phyloP scores from a whole-genome alignment of 2,888 invertebrate species.

The Tetanocera ferruginea region DNA sequence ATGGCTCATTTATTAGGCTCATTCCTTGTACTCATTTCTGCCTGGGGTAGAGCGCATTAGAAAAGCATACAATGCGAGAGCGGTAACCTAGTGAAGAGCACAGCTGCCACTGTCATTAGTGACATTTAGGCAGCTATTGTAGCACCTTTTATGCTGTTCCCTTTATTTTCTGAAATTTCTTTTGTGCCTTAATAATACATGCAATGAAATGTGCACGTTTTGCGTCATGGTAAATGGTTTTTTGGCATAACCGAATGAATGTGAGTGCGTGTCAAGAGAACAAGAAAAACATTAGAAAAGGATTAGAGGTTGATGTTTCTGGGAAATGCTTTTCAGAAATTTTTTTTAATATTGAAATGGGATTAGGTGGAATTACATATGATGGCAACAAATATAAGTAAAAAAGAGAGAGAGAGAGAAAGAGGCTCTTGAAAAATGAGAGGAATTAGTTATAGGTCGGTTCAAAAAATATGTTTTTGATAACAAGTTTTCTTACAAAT shows the following conservation, averaged over 20 bases:
- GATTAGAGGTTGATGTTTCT: not conserved
- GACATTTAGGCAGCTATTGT: conserved; percentile 45
- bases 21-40: no score
- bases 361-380: not conserved
- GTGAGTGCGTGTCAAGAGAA: not conserved
- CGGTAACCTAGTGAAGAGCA: not conserved
- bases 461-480: no score
- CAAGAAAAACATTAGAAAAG: not conserved
- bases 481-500: no score
- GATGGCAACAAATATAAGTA: not conserved
- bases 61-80: not conserved
- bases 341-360: not conserved
- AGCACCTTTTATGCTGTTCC: not conserved
- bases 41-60: no score
- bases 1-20: no score
- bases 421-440: no score
- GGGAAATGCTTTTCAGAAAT: not conserved
- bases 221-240: conserved; percentile 33
- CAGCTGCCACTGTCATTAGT: conserved; percentile 52
- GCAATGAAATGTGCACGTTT: conserved; percentile 10
- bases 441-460: no score
- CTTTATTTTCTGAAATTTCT: not conserved
- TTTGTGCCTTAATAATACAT: not conserved
- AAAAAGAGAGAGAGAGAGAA: not conserved
- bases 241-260: not conserved